Conservation (phyloP, 2,113 vertebrate genomes). For the Cichladusa arquata region DNA sequence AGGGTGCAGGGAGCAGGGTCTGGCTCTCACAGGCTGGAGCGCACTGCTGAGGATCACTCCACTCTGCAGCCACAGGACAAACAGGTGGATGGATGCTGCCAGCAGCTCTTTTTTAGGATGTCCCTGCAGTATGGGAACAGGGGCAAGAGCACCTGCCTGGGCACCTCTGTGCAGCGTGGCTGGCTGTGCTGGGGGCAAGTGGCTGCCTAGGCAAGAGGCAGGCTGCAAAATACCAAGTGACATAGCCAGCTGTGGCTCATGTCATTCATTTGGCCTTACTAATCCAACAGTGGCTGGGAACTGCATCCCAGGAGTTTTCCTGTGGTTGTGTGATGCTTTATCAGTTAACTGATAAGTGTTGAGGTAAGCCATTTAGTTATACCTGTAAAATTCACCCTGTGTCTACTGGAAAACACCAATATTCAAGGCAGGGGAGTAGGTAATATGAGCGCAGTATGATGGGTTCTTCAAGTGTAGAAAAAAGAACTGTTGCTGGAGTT, state of each 20-base stretch:
- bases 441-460: not conserved
- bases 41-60: not conserved
- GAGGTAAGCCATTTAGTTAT: not conserved
- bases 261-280: not conserved
- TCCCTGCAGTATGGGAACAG: not conserved
- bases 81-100: not conserved
- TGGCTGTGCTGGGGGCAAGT: not conserved
- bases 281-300: not conserved
- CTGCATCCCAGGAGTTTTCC: not conserved
- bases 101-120: not conserved
- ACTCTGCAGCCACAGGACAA: not conserved
- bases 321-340: not conserved
- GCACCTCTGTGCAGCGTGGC: rapidly evolving
- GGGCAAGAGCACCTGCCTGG: not conserved
- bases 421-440: not conserved
- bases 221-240: not conserved
- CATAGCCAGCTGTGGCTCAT: not conserved
- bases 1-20: not conserved
- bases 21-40: not conserved
- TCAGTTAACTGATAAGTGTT: not conserved
- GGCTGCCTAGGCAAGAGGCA: not conserved
- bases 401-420: not conserved
- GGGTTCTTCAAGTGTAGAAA: not conserved
- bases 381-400: not conserved
- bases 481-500: not conserved